Conservation (phyloP, 1,140 invertebrate species). For the Drosophila repleta region DNA sequence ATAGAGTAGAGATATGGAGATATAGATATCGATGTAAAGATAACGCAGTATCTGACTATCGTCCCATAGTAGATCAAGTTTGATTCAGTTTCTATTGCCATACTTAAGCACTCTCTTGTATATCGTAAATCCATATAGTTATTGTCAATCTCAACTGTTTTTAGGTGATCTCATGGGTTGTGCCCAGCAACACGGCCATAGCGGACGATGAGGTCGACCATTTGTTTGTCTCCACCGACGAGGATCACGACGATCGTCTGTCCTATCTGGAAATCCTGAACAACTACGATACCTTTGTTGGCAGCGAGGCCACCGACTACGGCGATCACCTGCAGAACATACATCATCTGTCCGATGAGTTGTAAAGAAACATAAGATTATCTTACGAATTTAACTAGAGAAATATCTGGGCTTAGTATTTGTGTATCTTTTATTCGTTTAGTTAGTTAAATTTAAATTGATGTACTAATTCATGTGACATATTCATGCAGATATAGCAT, state of each 20-base stretch:
- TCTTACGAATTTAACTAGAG: conserved; percentile 34
- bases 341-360: conserved; percentile 91
- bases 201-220: conserved; percentile 96
- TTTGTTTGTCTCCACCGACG: conserved; percentile 94
- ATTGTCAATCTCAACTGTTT: background rate
- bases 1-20: too few species aligned
- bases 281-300: conserved; percentile 96
- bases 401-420: conserved; percentile 49
- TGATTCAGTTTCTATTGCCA: too few species aligned
- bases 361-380: conserved; percentile 84
- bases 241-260: conserved; percentile 93
- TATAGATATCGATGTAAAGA: too few species aligned
- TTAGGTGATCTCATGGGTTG: conserved; percentile 92
- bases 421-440: conserved; percentile 57
- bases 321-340: conserved; percentile 94
- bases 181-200: conserved; percentile 96
- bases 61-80: too few species aligned
- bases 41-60: too few species aligned
- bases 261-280: conserved; percentile 94
- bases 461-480: conserved; percentile 57
- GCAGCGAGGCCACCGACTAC: conserved; percentile 98
- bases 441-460: conserved; percentile 55
- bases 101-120: too few species aligned
- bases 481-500: background rate
- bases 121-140: too few species aligned